Evolutionary conservation across 1,140 invertebrate species (phyloP).

Genomic region (Diprion similis): DNA sequence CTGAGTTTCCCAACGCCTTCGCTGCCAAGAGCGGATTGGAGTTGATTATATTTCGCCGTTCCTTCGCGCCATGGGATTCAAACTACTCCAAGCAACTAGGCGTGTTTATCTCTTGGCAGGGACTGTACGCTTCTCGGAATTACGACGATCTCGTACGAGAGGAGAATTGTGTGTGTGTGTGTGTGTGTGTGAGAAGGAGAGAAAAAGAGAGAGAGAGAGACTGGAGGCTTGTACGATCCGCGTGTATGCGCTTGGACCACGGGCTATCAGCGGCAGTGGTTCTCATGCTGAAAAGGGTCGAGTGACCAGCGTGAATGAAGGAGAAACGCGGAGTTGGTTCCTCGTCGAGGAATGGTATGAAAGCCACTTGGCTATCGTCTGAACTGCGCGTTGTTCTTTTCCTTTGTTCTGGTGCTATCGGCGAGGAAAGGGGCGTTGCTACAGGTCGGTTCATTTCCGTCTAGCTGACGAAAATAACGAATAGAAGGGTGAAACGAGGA

Average conservation of each 20-base stretch:
- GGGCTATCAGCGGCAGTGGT: slow-evolving; percentile 43
- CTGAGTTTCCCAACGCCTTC: slow-evolving; percentile 33
- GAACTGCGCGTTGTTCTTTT: slow-evolving; percentile 25
- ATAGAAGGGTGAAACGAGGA: too few species aligned
- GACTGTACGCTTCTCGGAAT: slow-evolving; percentile 60
- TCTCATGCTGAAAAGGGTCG: slow-evolving; percentile 30
- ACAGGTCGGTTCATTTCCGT: not conserved
- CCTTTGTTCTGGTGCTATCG: slow-evolving; percentile 38
- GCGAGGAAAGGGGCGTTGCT: not conserved
- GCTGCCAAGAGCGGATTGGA: slow-evolving; percentile 38
- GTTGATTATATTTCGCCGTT: slow-evolving; percentile 30
- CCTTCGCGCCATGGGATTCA: not conserved
- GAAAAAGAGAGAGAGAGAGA: slow-evolving; percentile 12
- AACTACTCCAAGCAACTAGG: slow-evolving; percentile 14
- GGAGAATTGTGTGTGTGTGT: slow-evolving; percentile 1
- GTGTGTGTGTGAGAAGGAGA: not conserved
- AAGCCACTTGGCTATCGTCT: slow-evolving; percentile 42
- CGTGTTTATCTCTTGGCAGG: slow-evolving; percentile 46
- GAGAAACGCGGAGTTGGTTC: not conserved
- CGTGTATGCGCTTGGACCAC: slow-evolving; percentile 38
- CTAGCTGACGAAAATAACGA: not conserved
- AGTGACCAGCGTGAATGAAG: not conserved
- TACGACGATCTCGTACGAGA: slow-evolving; percentile 41
- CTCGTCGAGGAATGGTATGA: slow-evolving; percentile 33
- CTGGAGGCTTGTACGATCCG: slow-evolving; percentile 13